A percentile compares a stretch with the other conserved stretches of the same genome.
These are phyloP conservation scores for Metallyticus violacea DNA, from an alignment of 2,888 invertebrate genomes.

Conservation along the genomic window DNA sequence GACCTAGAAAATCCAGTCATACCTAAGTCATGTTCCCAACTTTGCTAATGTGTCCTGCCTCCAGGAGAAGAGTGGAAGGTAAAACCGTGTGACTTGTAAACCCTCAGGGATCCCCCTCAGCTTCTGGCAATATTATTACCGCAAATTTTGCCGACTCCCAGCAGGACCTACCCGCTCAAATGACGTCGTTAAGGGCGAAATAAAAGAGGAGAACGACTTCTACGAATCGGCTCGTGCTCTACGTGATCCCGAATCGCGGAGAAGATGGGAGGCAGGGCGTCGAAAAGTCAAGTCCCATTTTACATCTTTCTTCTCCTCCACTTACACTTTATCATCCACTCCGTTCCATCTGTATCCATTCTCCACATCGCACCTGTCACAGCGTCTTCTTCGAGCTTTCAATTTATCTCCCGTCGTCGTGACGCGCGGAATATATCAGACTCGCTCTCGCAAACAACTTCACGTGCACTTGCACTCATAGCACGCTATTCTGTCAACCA, in stretches of 20 bases:
- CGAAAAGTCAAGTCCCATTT: neutral
- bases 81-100: neutral
- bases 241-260: neutral
- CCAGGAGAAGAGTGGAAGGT: neutral
- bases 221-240: neutral
- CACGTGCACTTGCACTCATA: no score
- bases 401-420: no score
- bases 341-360: neutral
- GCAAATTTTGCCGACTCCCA: no score
- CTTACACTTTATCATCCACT: neutral
- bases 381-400: neutral
- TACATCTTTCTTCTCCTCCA: neutral
- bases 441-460: neutral
- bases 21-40: no score
- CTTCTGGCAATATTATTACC: neutral
- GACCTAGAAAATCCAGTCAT: no score
- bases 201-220: no score
- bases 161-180: neutral
- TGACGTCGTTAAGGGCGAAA: neutral
- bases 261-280: neutral
- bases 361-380: neutral
- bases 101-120: neutral
- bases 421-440: neutral
- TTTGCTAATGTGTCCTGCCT: no score
- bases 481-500: no score